These are phyloP conservation scores for Bufo bufo DNA, from an alignment of 2,113 vertebrate species.

Conservation along the genomic window DNA sequence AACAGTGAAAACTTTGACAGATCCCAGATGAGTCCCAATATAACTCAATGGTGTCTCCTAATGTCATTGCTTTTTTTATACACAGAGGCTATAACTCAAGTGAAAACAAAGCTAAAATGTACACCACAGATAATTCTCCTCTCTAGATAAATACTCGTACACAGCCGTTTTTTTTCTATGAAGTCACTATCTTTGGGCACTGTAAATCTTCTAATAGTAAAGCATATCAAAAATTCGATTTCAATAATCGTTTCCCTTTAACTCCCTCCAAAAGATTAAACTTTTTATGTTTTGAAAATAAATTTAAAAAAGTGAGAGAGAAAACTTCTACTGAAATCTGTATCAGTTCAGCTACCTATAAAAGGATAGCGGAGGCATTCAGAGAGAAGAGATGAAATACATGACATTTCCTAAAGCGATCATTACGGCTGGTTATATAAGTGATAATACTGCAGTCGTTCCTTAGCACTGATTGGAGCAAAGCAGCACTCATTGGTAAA, in stretches of 20 bases:
- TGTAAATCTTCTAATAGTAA: not conserved
- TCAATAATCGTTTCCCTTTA: slow-evolving; percentile 5
- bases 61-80: not conserved
- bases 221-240: not conserved
- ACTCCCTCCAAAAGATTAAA: slow-evolving; percentile 20
- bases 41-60: not conserved
- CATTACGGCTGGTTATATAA: slow-evolving; percentile 29
- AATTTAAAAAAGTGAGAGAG: not conserved
- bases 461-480: not conserved
- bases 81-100: not conserved
- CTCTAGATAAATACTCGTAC: not conserved
- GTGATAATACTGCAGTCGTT: slow-evolving; percentile 20
- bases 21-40: not conserved
- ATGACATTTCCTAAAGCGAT: slow-evolving; percentile 42
- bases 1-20: not conserved
- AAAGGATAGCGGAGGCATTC: slow-evolving; percentile 12
- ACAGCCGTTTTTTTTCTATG: no score
- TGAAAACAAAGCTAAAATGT: not conserved
- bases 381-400: slow-evolving; percentile 31
- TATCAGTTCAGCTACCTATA: not conserved
- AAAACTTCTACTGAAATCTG: not conserved
- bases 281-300: not conserved
- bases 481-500: slow-evolving; percentile 16
- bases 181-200: not conserved
- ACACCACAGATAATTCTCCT: not conserved